Percentiles rank a stretch among this genome's conserved stretches.
These are phyloP conservation scores for Horisme vitalbata DNA, from an alignment of 2,888 invertebrate species.

Conservation along the genomic window DNA sequence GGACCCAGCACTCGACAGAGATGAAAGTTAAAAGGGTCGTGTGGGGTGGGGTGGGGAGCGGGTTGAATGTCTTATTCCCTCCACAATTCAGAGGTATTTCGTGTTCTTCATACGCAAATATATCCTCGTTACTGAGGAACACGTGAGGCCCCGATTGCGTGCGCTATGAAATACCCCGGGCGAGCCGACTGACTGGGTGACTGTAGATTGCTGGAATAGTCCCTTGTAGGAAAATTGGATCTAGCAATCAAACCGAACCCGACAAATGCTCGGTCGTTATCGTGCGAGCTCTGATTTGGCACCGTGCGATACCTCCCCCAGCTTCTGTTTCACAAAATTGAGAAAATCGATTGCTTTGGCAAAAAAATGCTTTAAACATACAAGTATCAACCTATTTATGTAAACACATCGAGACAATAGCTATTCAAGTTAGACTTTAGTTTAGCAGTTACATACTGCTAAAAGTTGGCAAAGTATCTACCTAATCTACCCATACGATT, in stretches of 20 bases:
- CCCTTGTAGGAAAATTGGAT: slow-evolving; percentile 68
- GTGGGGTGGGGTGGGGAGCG: slow-evolving; percentile 63
- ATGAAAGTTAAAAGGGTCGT: slow-evolving; percentile 83
- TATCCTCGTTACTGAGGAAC: slow-evolving; percentile 81
- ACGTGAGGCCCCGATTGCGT: slow-evolving; percentile 80
- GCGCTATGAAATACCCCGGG: slow-evolving; percentile 64
- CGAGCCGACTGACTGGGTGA: slow-evolving; percentile 46
- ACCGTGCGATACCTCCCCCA: slow-evolving; percentile 36
- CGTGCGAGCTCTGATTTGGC: slow-evolving; percentile 49
- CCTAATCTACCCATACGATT: no score
- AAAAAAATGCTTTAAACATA: no score
- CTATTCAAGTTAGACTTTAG: no score
- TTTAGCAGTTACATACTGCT: no score
- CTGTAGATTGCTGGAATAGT: slow-evolving; percentile 65
- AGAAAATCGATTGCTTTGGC: slow-evolving; percentile 4
- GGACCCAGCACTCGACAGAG: slow-evolving; percentile 83
- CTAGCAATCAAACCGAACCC: slow-evolving; percentile 67
- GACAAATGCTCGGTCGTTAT: slow-evolving; percentile 57
- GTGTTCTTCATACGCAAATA: slow-evolving; percentile 84
- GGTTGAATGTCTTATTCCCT: slow-evolving; percentile 83
- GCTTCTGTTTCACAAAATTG: slow-evolving; percentile 21
- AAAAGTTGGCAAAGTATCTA: no score
- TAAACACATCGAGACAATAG: background rate
- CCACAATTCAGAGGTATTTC: slow-evolving; percentile 83
- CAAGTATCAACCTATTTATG: no score